These are phyloP conservation scores for Perodicticus potto DNA, from an alignment of 2,797 vertebrate genomes.

Conservation along the genomic window DNA sequence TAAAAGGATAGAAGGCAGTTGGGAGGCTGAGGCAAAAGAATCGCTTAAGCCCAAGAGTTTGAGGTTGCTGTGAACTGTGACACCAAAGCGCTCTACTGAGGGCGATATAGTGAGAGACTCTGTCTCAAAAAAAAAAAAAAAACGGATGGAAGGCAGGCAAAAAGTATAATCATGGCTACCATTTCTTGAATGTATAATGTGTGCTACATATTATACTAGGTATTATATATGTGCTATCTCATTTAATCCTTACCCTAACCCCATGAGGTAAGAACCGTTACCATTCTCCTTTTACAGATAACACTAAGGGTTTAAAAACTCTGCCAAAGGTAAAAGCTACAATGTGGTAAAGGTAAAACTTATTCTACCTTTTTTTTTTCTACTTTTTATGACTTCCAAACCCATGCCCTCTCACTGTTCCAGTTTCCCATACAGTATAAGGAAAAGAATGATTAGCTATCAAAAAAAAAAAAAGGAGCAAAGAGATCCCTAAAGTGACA, in stretches of 20 bases:
- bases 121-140: no score
- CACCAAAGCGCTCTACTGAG: no score
- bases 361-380: not conserved
- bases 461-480: not conserved
- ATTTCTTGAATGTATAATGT: not conserved
- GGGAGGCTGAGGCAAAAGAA: no score
- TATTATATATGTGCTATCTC: not conserved
- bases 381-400: constrained; percentile 17
- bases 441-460: not conserved
- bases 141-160: not conserved
- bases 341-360: not conserved
- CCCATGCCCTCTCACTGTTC: not conserved
- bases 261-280: not conserved
- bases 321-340: not conserved
- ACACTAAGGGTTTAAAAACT: not conserved
- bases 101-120: no score
- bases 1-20: not conserved
- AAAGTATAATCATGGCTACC: not conserved
- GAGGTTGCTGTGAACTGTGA: no score
- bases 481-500: not conserved
- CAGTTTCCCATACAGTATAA: not conserved
- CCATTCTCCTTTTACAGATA: not conserved
- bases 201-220: not conserved
- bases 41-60: no score
- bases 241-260: not conserved